Evolutionary conservation across 2,888 invertebrate genomes (phyloP), one percentile per base, ranked within the genome.

Genomic region (Carcina quercana): DNA sequence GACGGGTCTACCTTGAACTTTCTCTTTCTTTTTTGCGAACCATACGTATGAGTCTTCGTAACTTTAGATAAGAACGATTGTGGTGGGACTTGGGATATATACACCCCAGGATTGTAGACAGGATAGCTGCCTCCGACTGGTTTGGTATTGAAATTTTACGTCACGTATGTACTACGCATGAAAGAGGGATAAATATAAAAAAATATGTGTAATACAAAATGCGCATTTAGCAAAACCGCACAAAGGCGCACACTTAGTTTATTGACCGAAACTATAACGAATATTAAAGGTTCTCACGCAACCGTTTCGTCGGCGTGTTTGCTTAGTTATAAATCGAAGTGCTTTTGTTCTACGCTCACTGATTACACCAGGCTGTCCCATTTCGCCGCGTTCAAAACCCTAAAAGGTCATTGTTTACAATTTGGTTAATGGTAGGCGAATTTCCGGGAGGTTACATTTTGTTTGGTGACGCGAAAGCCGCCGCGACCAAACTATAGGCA

Each of bases 1-100:
- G 58, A 30, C 30, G 25, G 31, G 13, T 38, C 20, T 24, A 40
- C 69, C 69, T 68, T 74, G 70, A 73, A 69, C 63, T 68, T 64
- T 24, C 3, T 5, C 63, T 68, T 64, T 24, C 3, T 5, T 19
- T 55, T 59, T 66, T 29, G 66, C 65, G 42, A 53, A 52, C 7
- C 6, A 12, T n/a, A n/a, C n/a, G n/a, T n/a, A n/a, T n/a, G n/a
- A n/a, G n/a, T n/a, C n/a, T n/a, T n/a, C n/a, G n/a, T n/a, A n/a
- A n/a, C n/a, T n/a, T n/a, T n/a, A n/a, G n/a, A n/a, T n/a, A n/a
- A n/a, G n/a, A n/a, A n/a, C n/a, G n/a, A n/a, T n/a, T n/a, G n/a
- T n/a, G n/a, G n/a, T n/a, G n/a, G n/a, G n/a, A n/a, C n/a, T n/a
- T n/a, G n/a, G n/a, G n/a, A n/a, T n/a, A n/a, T n/a, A n/a, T n/a